phyloP scores from a whole-genome alignment of 2,113 vertebrate genomes.

The Ceyx margarethae region DNA sequence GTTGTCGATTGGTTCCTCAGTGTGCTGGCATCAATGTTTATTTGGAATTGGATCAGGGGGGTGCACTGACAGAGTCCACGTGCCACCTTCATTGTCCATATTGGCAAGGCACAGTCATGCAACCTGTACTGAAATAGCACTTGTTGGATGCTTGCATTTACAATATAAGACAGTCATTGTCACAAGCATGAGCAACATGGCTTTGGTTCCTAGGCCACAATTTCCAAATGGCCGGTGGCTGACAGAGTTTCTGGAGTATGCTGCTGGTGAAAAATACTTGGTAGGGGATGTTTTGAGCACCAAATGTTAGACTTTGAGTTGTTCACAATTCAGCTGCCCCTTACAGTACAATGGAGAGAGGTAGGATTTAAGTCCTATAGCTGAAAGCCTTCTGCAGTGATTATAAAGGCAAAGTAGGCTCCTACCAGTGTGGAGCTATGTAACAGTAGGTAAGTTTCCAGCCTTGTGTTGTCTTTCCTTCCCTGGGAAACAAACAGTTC shows the following conservation, averaged over 20 bases:
- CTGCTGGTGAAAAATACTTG: background rate
- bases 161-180: background rate
- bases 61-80: accelerated
- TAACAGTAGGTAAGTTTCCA: background rate
- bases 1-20: background rate
- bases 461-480: background rate
- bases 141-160: background rate
- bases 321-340: background rate
- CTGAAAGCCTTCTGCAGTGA: background rate
- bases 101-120: background rate
- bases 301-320: background rate
- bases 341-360: background rate
- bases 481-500: background rate
- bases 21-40: background rate
- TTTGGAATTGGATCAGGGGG: background rate
- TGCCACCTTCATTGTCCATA: background rate
- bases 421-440: background rate
- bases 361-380: background rate
- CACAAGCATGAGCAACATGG: background rate
- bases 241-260: background rate
- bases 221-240: background rate
- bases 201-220: background rate
- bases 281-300: background rate
- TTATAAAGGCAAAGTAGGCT: background rate
- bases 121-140: background rate